Evolutionary conservation across 2,113 vertebrate species (phyloP), one percentile per base, ranked within the genome.

Genomic region (Mormyrus lacerda): DNA sequence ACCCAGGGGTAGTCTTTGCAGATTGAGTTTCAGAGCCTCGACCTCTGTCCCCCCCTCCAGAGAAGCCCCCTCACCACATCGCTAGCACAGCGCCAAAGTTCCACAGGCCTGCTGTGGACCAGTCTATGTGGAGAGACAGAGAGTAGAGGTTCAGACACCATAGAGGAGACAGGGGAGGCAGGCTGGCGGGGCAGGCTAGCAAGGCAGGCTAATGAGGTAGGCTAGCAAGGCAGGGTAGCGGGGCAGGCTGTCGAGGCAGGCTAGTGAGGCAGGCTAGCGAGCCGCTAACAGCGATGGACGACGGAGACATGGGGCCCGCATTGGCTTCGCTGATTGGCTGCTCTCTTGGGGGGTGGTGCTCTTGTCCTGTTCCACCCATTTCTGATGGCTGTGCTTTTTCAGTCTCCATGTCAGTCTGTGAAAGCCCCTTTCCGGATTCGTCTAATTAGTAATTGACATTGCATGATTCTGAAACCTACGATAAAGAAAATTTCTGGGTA

Each of bases 11-110:
- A 93, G 93, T 94, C 93, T 96, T 94, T 94, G 90, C 92, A 93
- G 97, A 97, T 98, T 95, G 93, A 93, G 95, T 98, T 98, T 97
- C 97, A 96, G 93, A 90, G 94, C 93, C 90, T 93, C 45, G 90
- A 92, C 91, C 92, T 94, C 91, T 87, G 79, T 91, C 93, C 92
- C 95, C 91, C 93, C 93, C 93, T 92, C 93, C 15, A 39, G 61
- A 44, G 73, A 87, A 89, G 85, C 39, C 76, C 53, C 61, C 61
- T 76, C 89, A 88, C 90, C 48, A 82, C 84, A 89, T 85, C 65
- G 51, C 65, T 89, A 53, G 83, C 90, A 91, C 48, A 92, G 94
- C 94, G 96, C 94, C 94, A 93, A 93, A 96, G 96, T 97, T 96
- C 97, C 94, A 92, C 89, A 53, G 91, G 73, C 73, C 35, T 42